Evolutionary conservation across 2,797 vertebrate species (phyloP).

Genomic region (Schizopygopsis pylzovi): DNA sequence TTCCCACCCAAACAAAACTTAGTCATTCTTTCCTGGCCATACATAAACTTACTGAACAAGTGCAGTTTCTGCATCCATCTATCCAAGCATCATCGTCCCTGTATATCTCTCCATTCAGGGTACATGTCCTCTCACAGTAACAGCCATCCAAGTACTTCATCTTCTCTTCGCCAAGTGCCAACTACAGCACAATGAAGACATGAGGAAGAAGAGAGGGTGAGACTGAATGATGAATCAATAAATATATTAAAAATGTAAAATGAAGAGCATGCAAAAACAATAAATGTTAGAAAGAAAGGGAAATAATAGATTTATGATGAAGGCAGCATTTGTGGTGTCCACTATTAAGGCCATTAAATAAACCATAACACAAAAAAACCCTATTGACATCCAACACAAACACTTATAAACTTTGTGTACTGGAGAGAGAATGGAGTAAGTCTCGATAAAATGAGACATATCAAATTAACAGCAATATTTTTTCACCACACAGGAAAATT

Average conservation of each 20-base stretch:
- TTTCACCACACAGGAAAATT: not conserved
- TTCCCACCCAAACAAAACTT: not conserved
- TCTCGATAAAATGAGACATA: not conserved
- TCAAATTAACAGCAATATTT: not conserved
- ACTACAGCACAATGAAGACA: conserved; percentile 67
- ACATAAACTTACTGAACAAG: conserved; percentile 80
- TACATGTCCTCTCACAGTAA: conserved; percentile 88
- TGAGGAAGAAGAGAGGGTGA: conserved; percentile 17
- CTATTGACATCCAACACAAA: not conserved
- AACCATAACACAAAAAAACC: not conserved
- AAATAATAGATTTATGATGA: conserved; percentile 22
- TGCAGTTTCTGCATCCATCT: conserved; percentile 89
- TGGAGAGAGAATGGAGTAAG: not conserved
- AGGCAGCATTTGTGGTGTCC: not conserved
- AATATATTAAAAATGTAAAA: not conserved
- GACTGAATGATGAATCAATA: conserved; percentile 33
- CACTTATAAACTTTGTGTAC: not conserved
- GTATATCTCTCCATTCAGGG: conserved; percentile 80
- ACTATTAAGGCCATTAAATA: not conserved
- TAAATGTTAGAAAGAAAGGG: not conserved
- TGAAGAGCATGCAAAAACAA: conserved; percentile 13
- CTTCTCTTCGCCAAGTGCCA: conserved; percentile 84
- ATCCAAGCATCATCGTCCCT: conserved; percentile 86
- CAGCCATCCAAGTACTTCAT: conserved; percentile 88
- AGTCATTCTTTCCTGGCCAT: not conserved